Percentiles rank a stretch among this genome's conserved stretches.
Evolutionary conservation across 2,888 invertebrate species (phyloP).

Genomic region (Microctonus hyperodae): DNA sequence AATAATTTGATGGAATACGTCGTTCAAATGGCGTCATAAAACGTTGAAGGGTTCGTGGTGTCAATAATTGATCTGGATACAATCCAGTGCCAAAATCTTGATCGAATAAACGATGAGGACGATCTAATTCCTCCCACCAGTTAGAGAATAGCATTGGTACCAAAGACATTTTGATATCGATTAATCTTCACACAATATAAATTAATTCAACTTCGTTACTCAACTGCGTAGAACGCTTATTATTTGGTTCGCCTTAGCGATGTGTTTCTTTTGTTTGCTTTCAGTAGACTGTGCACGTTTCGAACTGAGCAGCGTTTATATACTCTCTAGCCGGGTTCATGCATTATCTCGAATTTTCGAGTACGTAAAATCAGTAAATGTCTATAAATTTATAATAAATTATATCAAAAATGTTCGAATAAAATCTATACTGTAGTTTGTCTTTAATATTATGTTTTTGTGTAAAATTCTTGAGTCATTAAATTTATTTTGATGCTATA

Average conservation of each 20-base stretch:
- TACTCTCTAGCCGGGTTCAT: slow-evolving; percentile 34
- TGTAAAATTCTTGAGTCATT: too few species aligned
- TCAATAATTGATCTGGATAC: slow-evolving; percentile 72
- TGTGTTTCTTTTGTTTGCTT: slow-evolving; percentile 22
- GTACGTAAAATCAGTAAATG: neutral
- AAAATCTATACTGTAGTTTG: too few species aligned
- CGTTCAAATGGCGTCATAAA: slow-evolving; percentile 33
- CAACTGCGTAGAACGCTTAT: slow-evolving; percentile 2
- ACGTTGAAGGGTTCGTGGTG: slow-evolving; percentile 25
- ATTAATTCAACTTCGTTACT: neutral
- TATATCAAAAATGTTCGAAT: too few species aligned
- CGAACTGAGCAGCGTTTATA: slow-evolving; percentile 30
- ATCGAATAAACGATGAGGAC: slow-evolving; percentile 77
- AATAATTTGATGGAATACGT: slow-evolving; percentile 23
- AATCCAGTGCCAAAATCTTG: slow-evolving; percentile 82
- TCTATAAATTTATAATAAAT: too few species aligned
- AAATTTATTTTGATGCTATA: too few species aligned
- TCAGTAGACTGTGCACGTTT: slow-evolving; percentile 29
- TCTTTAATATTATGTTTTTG: too few species aligned
- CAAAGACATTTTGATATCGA: slow-evolving; percentile 69
- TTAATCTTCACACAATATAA: slow-evolving; percentile 11
- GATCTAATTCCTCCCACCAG: slow-evolving; percentile 81
- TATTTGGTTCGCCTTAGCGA: slow-evolving; percentile 18
- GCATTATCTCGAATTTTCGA: slow-evolving; percentile 29
- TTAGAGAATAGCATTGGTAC: slow-evolving; percentile 82